phyloP scores from a whole-genome alignment of 2,113 vertebrate species.

The Girardinichthys multiradiatus region DNA sequence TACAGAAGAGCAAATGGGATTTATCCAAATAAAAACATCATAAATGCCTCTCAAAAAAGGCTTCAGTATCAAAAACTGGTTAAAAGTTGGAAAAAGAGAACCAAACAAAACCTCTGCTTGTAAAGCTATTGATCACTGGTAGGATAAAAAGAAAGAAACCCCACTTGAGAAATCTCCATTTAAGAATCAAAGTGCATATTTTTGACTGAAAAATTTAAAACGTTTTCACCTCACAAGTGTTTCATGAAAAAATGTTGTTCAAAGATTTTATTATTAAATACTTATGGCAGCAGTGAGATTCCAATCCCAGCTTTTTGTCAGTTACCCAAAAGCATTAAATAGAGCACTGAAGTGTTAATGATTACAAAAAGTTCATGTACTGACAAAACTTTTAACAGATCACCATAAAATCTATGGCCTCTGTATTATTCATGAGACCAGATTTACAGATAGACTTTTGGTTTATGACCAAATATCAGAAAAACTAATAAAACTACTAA shows the following conservation, averaged over 20 bases:
- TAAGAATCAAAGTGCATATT: neutral
- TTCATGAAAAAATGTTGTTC: neutral
- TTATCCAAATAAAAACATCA: constrained; percentile 1
- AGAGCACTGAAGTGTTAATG: neutral
- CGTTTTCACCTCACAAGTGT: neutral
- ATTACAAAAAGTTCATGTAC: neutral
- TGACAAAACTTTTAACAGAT: neutral
- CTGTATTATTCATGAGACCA: neutral
- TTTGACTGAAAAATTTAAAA: neutral
- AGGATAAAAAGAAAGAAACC: neutral
- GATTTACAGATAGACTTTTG: neutral
- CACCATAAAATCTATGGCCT: neutral
- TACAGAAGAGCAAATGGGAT: neutral
- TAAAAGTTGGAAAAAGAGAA: constrained; percentile 4
- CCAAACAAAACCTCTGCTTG: neutral
- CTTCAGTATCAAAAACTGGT: neutral
- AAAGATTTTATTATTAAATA: neutral
- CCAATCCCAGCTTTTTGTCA: neutral
- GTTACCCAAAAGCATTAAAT: neutral
- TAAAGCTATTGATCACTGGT: neutral
- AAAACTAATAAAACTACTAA: neutral
- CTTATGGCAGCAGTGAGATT: neutral
- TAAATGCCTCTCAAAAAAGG: neutral
- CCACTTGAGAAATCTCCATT: neutral
- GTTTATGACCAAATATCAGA: neutral